Evolutionary conservation across 2,888 invertebrate species (phyloP).

Genomic region (Coelinius sp.): DNA sequence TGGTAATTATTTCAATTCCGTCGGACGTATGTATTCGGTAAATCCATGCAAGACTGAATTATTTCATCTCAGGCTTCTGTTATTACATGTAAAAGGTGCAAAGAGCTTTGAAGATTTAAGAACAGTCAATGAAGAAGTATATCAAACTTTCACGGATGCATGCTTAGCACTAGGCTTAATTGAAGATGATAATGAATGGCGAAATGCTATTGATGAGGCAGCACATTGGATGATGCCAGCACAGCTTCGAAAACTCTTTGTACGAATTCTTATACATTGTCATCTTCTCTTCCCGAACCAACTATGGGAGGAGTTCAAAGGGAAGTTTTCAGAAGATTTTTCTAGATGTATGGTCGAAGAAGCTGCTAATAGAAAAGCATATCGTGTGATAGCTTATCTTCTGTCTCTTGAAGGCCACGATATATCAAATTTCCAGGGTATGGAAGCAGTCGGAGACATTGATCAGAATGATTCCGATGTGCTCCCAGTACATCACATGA

Average conservation of each 20-base stretch:
- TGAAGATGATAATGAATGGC: constrained; percentile 4
- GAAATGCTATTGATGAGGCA: constrained; percentile 34
- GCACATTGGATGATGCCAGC: constrained; percentile 40
- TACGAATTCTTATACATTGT: constrained; percentile 53
- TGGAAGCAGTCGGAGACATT: constrained; percentile 19
- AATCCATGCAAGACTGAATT: constrained; percentile 52
- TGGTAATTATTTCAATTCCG: constrained; percentile 34
- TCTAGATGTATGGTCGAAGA: neutral
- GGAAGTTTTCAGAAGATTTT: constrained; percentile 42
- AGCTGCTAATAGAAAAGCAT: constrained; percentile 31
- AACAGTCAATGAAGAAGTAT: constrained; percentile 52
- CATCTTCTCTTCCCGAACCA: constrained; percentile 41
- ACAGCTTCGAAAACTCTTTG: constrained; percentile 58
- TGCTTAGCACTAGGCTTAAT: constrained; percentile 47
- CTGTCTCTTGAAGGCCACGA: constrained; percentile 28
- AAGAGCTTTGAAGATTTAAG: constrained; percentile 54
- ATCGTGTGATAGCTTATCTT: constrained; percentile 31
- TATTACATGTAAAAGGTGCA: constrained; percentile 54
- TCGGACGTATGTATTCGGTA: constrained; percentile 41
- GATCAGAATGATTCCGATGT: neutral
- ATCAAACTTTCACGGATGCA: constrained; percentile 54
- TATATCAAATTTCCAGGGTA: constrained; percentile 31
- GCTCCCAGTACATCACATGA: neutral
- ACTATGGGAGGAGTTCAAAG: constrained; percentile 52
- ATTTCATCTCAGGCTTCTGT: constrained; percentile 53